A percentile compares a stretch with the other conserved stretches of the same genome.
Conservation (phyloP, 2,888 invertebrate genomes). For the Orthonychiurus folsomi region DNA sequence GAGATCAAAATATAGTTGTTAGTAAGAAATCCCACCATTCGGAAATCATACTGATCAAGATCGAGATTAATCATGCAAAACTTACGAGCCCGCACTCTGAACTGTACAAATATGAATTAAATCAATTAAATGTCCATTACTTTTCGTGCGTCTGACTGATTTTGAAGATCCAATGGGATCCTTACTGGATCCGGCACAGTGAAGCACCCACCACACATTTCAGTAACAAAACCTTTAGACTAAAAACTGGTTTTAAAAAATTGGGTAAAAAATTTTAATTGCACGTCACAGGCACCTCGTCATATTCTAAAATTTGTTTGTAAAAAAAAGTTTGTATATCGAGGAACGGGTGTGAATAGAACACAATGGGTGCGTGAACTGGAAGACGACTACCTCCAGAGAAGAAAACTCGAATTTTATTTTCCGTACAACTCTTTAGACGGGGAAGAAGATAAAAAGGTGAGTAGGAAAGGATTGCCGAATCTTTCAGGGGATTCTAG, state of each 20-base stretch:
- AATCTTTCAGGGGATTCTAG: background rate
- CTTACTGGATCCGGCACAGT: constrained; percentile 58
- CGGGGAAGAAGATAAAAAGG: background rate
- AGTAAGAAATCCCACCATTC: too few species aligned
- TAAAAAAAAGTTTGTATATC: background rate
- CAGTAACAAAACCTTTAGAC: background rate
- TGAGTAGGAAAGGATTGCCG: background rate
- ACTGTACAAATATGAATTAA: too few species aligned
- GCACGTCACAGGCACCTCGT: background rate
- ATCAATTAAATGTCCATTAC: constrained; percentile 3
- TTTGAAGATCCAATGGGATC: constrained; percentile 64
- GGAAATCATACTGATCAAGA: too few species aligned
- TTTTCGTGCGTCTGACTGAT: constrained; percentile 61
- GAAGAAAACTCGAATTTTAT: background rate
- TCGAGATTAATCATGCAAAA: too few species aligned
- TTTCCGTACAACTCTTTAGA: background rate
- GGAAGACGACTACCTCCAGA: too few species aligned
- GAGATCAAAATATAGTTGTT: too few species aligned
- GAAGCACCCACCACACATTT: constrained; percentile 45
- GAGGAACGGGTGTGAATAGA: background rate
- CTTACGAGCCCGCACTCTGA: too few species aligned
- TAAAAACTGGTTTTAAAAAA: background rate
- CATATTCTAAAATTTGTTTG: background rate
- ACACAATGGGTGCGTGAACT: background rate
- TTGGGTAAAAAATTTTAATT: background rate